Conservation (phyloP, 64 coral and sea anemone genomes). For the Orbicella faveolata region DNA sequence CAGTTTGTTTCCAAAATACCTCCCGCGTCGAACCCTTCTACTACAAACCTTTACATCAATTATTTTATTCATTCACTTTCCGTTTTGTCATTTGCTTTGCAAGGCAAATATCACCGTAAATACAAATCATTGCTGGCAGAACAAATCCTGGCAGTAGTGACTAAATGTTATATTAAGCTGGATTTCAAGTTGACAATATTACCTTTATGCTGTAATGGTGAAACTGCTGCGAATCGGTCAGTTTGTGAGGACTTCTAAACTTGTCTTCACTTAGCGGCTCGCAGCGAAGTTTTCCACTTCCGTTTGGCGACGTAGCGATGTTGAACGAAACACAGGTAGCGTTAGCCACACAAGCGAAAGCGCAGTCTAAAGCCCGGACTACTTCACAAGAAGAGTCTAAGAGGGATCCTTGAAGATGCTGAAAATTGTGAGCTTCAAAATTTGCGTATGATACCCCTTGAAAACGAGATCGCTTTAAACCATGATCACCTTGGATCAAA, state of each 20-base stretch:
- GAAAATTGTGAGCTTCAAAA: neutral
- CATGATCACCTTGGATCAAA: neutral
- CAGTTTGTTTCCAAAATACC: no score
- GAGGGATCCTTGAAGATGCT: constrained; percentile 10
- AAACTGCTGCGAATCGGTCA: neutral
- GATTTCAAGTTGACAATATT: neutral
- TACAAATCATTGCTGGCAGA: no score
- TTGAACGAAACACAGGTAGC: constrained; percentile 36
- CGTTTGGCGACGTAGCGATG: neutral
- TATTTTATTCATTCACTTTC: no score
- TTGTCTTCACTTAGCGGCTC: constrained; percentile 24
- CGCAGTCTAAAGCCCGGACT: neutral
- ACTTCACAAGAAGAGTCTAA: constrained; percentile 5
- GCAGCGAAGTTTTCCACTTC: neutral
- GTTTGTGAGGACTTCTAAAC: neutral
- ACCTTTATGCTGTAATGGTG: constrained; percentile 43
- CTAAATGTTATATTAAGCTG: no score
- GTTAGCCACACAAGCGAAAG: constrained; percentile 7
- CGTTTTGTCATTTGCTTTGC: no score
- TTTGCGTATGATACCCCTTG: neutral
- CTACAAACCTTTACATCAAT: no score
- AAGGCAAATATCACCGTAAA: no score
- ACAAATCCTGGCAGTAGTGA: neutral
- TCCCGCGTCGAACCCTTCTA: no score
- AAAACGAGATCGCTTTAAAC: neutral